Percentiles rank a stretch among this genome's conserved stretches.
These are phyloP conservation scores for Macrophya alboannulata DNA, from an alignment of 2,888 invertebrate genomes.

Conservation along the genomic window DNA sequence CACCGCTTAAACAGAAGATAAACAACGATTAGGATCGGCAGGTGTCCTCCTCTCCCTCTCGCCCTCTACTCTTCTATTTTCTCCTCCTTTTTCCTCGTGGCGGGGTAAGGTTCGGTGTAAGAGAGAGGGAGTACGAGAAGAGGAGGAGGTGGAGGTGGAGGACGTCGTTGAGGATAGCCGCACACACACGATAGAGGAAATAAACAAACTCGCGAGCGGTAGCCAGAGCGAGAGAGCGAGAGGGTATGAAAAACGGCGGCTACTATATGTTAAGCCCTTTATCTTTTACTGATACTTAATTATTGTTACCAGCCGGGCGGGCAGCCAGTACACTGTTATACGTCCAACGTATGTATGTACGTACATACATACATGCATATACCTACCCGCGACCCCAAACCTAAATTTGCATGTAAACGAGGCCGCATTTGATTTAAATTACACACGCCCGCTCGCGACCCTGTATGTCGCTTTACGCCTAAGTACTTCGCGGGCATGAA, in stretches of 20 bases:
- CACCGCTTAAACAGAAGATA: slow-evolving; percentile 39
- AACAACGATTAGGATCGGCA: slow-evolving; percentile 51
- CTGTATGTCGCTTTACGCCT: slow-evolving; percentile 59
- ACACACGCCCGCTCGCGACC: slow-evolving; percentile 61
- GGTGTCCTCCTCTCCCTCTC: slow-evolving; percentile 33
- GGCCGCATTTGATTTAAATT: slow-evolving; percentile 72
- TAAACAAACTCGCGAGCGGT: slow-evolving; percentile 48
- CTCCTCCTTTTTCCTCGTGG: background rate
- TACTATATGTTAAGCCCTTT: slow-evolving; percentile 33
- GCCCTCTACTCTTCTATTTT: background rate
- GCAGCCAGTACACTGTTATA: slow-evolving; percentile 55
- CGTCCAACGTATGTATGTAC: slow-evolving; percentile 22
- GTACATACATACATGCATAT: too few species aligned
- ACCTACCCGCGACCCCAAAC: slow-evolving; percentile 58
- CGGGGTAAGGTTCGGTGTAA: slow-evolving; percentile 45
- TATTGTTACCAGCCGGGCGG: slow-evolving; percentile 52
- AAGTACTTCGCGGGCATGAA: slow-evolving; percentile 60
- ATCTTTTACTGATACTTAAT: slow-evolving; percentile 53
- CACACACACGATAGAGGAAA: slow-evolving; percentile 33
- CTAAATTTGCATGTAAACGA: slow-evolving; percentile 75
- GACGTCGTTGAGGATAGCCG: background rate
- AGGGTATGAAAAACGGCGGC: slow-evolving; percentile 52
- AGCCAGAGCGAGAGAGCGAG: slow-evolving; percentile 41
- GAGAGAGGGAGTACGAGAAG: slow-evolving; percentile 38
- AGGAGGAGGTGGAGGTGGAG: background rate